Evolutionary conservation across 2,888 invertebrate species (phyloP), one percentile per base, ranked within the genome.

Genomic region (Eupeodes latifasciatus): DNA sequence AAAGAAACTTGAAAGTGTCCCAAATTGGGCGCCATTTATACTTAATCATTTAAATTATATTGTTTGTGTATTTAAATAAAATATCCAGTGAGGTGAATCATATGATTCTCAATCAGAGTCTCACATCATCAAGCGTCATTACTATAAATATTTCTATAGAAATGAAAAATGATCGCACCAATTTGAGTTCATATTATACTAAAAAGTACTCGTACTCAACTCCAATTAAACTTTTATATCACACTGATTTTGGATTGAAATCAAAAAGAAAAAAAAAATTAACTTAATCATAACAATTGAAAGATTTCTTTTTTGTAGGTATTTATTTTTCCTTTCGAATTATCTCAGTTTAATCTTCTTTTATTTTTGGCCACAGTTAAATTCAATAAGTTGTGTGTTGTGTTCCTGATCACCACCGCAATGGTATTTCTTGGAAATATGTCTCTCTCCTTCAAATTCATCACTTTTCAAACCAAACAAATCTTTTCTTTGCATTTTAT

Each of bases 331-430:
- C 40, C 40, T 40, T n/a, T 47, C 51, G 66, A 49, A 71, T 81
- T 85, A 81, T 85, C 85, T 85, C 55, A 34, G 57, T 72, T 78
- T 69, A 81, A 81, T 85, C 85, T 78, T 12, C 27, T 27, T 27
- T 27, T 27, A 27, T 27, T 27, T 19, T 49, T 53, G 14, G 12
- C 69, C 53, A 6, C 34, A 77, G 53, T 66, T 9, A 49, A 57
- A 75, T 40, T 40, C 5, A 16, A 53, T 2, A 16, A 53, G 7
- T 53, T 53, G 7, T 53, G 9, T 59, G 51, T 9, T 78, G 67
- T 67, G 72, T 69, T 69, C 51, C 36, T 16, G 64, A 51, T 69
- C 67, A 55, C 72, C 62, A 40, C 40, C 5, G 40, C 27, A 40
- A 40, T 40, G 16, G 16, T 16, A 5, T 67, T 85, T 82, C 86